Evolutionary conservation across 2,888 invertebrate species (phyloP), one percentile per base, ranked within the genome.

Genomic region (Dolichopus griseipennis): DNA sequence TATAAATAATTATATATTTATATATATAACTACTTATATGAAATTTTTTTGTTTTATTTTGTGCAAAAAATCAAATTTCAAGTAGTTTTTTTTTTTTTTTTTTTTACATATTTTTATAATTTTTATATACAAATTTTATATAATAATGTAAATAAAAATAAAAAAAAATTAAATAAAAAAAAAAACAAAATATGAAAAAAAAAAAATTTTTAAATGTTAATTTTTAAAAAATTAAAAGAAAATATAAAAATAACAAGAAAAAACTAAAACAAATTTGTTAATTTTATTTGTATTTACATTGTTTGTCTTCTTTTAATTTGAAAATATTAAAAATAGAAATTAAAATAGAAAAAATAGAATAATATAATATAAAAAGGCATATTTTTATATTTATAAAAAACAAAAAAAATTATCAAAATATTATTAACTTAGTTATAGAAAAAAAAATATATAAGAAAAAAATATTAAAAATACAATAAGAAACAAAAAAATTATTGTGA

Each of bases 401-500:
- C 12, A 37, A 37, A 37, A 12, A 10, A 37, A 37, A 37, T 34
- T 34, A 34, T 7, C 5, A 34, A 34, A 7, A 34, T 34, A 34
- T n/a, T 34, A 34, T 34, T 7, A 5, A 34, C 9, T 7, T 37
- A 37, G 4, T 10, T 37, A 37, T 37, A 37, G 37, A 37, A 61
- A 37, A 66, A 66, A 62, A 33, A 63, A 34, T 52, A 52, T 34
- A 37, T 66, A 66, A 20, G 18, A 62, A 67, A n/a, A 66, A 69
- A 69, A 71, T 71, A 70, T 65, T 70, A 68, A 70, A 34, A 66
- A 43, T 43, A 63, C 68, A 69, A 72, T 69, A 76, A 75, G 74
- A 76, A 76, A 76, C 72, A 69, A 73, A 72, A 71, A 62, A 34
- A 64, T n/a, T n/a, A 27, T 27, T 27, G 27, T 72, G 67, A 74